A percentile compares a stretch with the other conserved stretches of the same genome.
Conservation (phyloP, 1,140 invertebrate genomes). For the Drosophila arizonae region DNA sequence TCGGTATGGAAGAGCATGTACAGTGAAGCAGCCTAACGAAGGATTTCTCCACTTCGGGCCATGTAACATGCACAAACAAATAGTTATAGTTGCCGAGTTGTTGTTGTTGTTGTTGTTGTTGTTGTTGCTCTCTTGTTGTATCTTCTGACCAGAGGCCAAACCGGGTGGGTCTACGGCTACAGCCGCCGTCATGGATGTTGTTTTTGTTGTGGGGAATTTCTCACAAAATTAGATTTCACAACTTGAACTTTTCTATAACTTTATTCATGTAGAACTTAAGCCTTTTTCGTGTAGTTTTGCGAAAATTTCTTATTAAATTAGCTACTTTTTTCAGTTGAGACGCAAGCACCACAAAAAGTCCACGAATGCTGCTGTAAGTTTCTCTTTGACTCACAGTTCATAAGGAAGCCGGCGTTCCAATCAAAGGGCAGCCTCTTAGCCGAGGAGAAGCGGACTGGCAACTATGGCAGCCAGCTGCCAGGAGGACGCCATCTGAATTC, state of each 20-base stretch:
- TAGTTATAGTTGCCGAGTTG: constrained; percentile 9
- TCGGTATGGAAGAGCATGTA: not conserved
- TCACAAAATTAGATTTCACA: constrained; percentile 70
- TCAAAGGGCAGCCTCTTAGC: constrained; percentile 23
- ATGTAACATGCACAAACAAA: constrained; percentile 4
- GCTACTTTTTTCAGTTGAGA: constrained; percentile 67
- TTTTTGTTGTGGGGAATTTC: constrained; percentile 56
- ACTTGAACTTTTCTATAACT: constrained; percentile 74
- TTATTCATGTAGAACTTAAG: constrained; percentile 76
- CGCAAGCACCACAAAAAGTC: constrained; percentile 48
- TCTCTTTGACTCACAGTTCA: constrained; percentile 26
- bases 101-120: constrained; percentile 1
- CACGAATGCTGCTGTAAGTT: constrained; percentile 15
- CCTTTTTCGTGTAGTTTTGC: constrained; percentile 71
- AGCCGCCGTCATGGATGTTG: constrained; percentile 12
- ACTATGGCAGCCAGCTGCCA: constrained; percentile 3
- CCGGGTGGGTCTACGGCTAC: not conserved
- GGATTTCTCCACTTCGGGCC: not conserved
- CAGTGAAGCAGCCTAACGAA: constrained; percentile 20
- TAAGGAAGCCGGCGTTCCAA: constrained; percentile 33
- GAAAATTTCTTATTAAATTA: constrained; percentile 75
- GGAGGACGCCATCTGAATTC: constrained; percentile 29
- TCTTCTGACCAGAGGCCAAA: constrained; percentile 2
- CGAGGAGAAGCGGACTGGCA: not conserved
- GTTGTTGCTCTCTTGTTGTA: constrained; percentile 1